Evolutionary conservation across 2,113 vertebrate species (phyloP), one percentile per base, ranked within the genome.

Genomic region (Emberiza fucata): DNA sequence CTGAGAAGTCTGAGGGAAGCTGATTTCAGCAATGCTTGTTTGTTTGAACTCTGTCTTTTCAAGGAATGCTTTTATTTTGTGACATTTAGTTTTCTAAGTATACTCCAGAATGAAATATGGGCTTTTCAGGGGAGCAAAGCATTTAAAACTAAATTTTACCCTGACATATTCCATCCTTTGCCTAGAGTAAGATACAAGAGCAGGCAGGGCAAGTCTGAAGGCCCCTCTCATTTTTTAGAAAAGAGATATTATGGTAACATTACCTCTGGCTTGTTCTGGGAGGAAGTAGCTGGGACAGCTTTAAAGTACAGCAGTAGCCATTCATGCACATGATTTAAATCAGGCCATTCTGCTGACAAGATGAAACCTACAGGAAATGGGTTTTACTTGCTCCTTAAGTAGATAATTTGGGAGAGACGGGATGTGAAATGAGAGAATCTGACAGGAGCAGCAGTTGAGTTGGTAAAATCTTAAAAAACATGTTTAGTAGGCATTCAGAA

Each of bases 341-440:
- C 60, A 86, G 28, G 23, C 14, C 1, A 0, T 92, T 93, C 93
- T 84, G 56, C 76, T 93, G 90, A 90, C 82, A 95, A 86, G 48
- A 44, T 69, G 80, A 90, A 94, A 90, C 37, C 23, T 53, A 75
- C 60, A 79, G 86, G 61, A 94, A 94, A 95, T 88, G 72, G 64
- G 39, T 79, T 96, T 93, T 94, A 68, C 37, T 88, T 81, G 57
- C 61, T 96, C 48, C 64, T 95, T 84, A 95, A 88, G 51, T 35
- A 77, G 72, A 50, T 79, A 87, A 92, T 93, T 68, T 85, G 12
- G 3, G 40, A 69, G 51, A 89, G 47, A 54, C 2, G 1, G 13
- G 22, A 65, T 4, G 29, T 77, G 76, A 96, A 92, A 79, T 78
- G 57, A 88, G 45, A 25, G 61, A 92, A 88, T 86, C 44, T 92